phyloP scores from a whole-genome alignment of 2,113 vertebrate genomes.

The Lamprotornis superbus region DNA sequence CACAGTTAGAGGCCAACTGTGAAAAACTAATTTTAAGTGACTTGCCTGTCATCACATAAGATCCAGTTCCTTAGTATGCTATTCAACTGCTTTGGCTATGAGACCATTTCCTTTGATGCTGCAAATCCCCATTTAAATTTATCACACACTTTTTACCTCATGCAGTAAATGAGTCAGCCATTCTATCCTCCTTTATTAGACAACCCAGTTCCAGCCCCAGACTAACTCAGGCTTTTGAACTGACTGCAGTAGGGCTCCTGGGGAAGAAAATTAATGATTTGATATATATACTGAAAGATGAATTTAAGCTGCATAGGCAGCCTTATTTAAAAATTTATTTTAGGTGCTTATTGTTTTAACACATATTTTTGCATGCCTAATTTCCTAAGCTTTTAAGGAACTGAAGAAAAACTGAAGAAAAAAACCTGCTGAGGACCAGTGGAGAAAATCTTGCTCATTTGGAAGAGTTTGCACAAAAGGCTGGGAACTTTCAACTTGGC shows the following conservation, averaged over 20 bases:
- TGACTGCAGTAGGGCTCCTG: not conserved
- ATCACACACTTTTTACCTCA: constrained; percentile 15
- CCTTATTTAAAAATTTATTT: not conserved
- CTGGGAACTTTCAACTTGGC: not conserved
- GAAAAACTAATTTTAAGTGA: constrained; percentile 6
- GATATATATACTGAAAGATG: not conserved
- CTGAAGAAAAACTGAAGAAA: not conserved
- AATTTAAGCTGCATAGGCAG: not conserved
- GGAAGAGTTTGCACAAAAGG: not conserved
- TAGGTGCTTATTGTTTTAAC: not conserved
- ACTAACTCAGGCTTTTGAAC: not conserved
- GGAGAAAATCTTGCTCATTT: not conserved
- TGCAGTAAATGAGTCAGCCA: not conserved
- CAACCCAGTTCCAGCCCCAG: not conserved
- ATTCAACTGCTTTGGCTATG: not conserved
- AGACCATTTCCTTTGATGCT: constrained; percentile 18
- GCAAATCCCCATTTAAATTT: not conserved
- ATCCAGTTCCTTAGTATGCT: not conserved
- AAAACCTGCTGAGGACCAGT: not conserved
- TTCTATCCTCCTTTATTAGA: not conserved
- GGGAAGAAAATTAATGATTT: not conserved
- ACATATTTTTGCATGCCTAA: not conserved
- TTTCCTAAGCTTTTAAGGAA: not conserved
- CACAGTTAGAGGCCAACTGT: not conserved
- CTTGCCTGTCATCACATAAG: not conserved